Conservation (phyloP, 1,140 invertebrate species). For the Vanessa tameamea region DNA sequence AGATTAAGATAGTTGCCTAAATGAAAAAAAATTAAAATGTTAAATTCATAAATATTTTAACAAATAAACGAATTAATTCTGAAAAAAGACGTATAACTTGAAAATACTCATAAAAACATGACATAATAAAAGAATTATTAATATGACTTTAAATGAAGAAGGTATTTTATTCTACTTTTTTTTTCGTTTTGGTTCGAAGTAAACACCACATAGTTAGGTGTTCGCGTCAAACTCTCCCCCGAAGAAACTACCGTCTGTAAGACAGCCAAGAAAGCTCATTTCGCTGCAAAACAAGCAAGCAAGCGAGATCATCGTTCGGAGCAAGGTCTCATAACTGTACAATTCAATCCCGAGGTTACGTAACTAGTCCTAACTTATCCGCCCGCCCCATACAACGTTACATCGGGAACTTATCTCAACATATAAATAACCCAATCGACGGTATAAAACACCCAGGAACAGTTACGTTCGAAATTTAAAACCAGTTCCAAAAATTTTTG, state of each 20-base stretch:
- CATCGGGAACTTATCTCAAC: slow-evolving; percentile 32
- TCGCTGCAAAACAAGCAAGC: slow-evolving; percentile 75
- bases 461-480: slow-evolving; percentile 34
- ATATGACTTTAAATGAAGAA: no score
- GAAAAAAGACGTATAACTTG: no score
- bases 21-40: no score
- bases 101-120: no score
- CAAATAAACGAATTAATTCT: no score
- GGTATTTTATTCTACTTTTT: no score
- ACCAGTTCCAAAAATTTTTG: slow-evolving; percentile 28
- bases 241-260: slow-evolving; percentile 31
- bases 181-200: no score
- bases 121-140: no score
- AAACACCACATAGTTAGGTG: no score
- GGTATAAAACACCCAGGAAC: slow-evolving; percentile 24
- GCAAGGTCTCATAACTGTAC: slow-evolving; percentile 77
- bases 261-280: slow-evolving; percentile 68
- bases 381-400: slow-evolving; percentile 50
- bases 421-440: slow-evolving; percentile 29
- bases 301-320: slow-evolving; percentile 73
- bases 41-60: no score
- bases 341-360: slow-evolving; percentile 65
- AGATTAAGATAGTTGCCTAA: no score
- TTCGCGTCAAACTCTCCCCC: neutral
- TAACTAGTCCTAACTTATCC: slow-evolving; percentile 68